Base-by-base conservation (phyloP, 2,797 vertebrate genomes). In the Malacoraja senta region DNA sequence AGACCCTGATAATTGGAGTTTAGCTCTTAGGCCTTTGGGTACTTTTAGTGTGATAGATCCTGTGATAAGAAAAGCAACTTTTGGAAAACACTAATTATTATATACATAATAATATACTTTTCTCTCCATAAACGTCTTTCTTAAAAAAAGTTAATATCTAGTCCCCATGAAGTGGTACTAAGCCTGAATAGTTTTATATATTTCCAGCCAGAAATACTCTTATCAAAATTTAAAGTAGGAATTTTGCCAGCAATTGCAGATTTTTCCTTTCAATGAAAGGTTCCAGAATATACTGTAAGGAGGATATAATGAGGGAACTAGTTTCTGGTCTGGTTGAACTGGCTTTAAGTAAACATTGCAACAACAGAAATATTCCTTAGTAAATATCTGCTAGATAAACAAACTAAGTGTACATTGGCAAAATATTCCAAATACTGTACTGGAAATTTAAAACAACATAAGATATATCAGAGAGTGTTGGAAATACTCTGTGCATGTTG, bases 31-130 rank as follows among this genome's bases (percentile, higher is more conserved):
- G 72, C 97, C 97, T 61, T 97, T 95, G 7, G 98, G 97, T 21
- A 98, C 96, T 83, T 98, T 98, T 94, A 99, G 95, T 78, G 94
- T 97, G 95, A 99, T 96, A 29, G 95, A 95, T 78, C 99, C 98
- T 99, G 94, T 12, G 35, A 93, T 93, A 93, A 88, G 93, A 93
- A 94, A 94, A 83, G 94, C 8, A 61, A 53, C 8, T 93, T 68
- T 58, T 93, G 74, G n/a, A 93, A 90, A 93, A 79, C 79, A 93
- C 2, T 12, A 58, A 6, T 53, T 53, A 53, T 53, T 53, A 53
- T 53, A 92, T 13, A 72, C 10, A 9, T 72, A 3, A 91, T 26
- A 7, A 32, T 32, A 35, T 24, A 68, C n/a, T 74, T 74, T 74
- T 19, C 71, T 35, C n/a, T 68, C 13, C 84, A 19, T 29, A 9